Evolutionary conservation across 2,797 vertebrate genomes (phyloP), one percentile per base, ranked within the genome.

Genomic region (Macrochelys suwanniensis): DNA sequence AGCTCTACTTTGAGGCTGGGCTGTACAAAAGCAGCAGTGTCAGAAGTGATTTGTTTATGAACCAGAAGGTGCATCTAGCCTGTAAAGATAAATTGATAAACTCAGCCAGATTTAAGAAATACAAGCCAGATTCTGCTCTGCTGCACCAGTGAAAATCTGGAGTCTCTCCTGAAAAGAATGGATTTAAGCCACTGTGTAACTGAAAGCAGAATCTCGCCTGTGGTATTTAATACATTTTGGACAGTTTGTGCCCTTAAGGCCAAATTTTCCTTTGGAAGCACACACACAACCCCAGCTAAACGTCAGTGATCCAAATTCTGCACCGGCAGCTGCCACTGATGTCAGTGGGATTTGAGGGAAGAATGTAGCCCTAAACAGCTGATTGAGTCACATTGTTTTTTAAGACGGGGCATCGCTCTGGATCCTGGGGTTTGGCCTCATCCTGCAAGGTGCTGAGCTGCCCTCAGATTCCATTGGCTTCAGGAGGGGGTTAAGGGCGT

Each of bases 251-350:
- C 74, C 74, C 25, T 28, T 16, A 26, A 77, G 45, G 74, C 47
- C 1, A 0, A 23, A 19, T 53, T 3, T 0, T 0, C 47, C 77
- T 78, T 5, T 11, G 2, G 77, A 54, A 74, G 89, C 17, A 1
- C 31, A 2, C 28, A 1, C 26, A 49, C 74, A 77, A 31, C 26
- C 26, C 45, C 45, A 77, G 21, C 74, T 47, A 77, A 77, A 77
- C 28, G 45, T 77, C 45, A 77, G 11, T 17, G 26, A 0, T 1
- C 77, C 77, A 91, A 61, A 49, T 85, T 76, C 71, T 45, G 50
- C 33, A 23, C 50, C 8, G 21, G 78, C 33, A 21, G 11, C 9
- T 45, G 26, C 42, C 42, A 7, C 13, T 77, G 45, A 31, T 7
- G 13, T 77, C 26, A 16, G 28, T 77, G 74, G 1, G 25, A 77